Percentiles rank a stretch among this genome's conserved stretches.
These are phyloP conservation scores for Sisyra terminalis DNA, from an alignment of 2,888 invertebrate species.

Conservation along the genomic window DNA sequence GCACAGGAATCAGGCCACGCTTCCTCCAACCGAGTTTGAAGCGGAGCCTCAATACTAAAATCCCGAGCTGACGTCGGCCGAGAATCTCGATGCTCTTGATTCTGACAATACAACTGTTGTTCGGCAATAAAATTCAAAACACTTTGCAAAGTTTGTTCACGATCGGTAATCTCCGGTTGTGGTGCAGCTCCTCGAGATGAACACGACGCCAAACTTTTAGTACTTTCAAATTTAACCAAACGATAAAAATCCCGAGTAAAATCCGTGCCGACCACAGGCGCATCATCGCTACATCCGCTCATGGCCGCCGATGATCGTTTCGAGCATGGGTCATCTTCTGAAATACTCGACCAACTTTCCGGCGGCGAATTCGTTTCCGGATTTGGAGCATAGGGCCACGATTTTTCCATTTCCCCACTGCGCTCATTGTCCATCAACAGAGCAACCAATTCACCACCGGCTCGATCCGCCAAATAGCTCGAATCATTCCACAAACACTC, in stretches of 20 bases:
- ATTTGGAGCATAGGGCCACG: conserved; percentile 45
- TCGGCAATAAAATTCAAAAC: conserved; percentile 61
- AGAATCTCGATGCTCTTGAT: conserved; percentile 39
- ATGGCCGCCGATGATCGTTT: conserved; percentile 53
- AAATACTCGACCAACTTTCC: conserved; percentile 42
- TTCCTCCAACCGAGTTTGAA: conserved; percentile 26
- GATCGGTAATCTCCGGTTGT: conserved; percentile 38
- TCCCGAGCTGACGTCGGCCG: conserved; percentile 33
- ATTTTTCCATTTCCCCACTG: conserved; percentile 33
- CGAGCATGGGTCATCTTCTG: conserved; percentile 38
- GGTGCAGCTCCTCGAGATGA: conserved; percentile 48
- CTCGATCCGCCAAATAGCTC: conserved; percentile 49
- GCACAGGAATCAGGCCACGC: conserved; percentile 4
- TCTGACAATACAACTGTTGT: conserved; percentile 52
- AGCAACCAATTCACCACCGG: conserved; percentile 44
- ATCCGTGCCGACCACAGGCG: conserved; percentile 50
- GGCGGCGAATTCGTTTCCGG: conserved; percentile 33
- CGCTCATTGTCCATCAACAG: conserved; percentile 33
- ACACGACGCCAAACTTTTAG: conserved; percentile 59
- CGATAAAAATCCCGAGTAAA: conserved; percentile 68
- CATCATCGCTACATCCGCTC: conserved; percentile 47
- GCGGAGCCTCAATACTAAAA: conserved; percentile 37
- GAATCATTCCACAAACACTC: conserved; percentile 63
- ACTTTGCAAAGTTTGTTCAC: conserved; percentile 53
- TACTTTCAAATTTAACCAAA: conserved; percentile 65